phyloP scores from a whole-genome alignment of 1,140 invertebrate genomes.

The Lutraria rhynchaena region DNA sequence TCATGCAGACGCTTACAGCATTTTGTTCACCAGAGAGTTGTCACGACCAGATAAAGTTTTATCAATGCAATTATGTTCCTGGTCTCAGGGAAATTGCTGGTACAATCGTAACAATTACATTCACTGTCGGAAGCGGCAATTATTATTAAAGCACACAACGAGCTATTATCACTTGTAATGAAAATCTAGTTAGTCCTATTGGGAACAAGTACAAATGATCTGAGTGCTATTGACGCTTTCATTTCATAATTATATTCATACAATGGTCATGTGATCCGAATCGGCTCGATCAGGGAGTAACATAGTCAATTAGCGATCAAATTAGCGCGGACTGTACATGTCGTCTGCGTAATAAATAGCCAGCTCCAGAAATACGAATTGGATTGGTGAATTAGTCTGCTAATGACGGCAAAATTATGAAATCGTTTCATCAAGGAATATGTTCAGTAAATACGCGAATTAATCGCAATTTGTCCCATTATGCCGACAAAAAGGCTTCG shows the following conservation, averaged over 20 bases:
- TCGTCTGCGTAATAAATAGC: conserved; percentile 42
- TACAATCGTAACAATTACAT: conserved; percentile 55
- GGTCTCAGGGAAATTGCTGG: conserved; percentile 8
- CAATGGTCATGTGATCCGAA: conserved; percentile 57
- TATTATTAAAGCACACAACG: conserved; percentile 53
- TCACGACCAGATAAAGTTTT: conserved; percentile 31
- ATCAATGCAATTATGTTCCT: conserved; percentile 31
- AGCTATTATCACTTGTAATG: conserved; percentile 56
- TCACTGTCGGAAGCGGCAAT: conserved; percentile 36
- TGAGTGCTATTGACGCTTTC: conserved; percentile 58
- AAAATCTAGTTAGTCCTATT: conserved; percentile 58
- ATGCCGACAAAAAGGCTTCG: no score
- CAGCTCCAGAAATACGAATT: conserved; percentile 1
- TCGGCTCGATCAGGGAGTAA: conserved; percentile 46
- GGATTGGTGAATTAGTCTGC: conserved; percentile 49
- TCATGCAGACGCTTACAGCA: no score
- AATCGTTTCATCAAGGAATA: conserved; percentile 1
- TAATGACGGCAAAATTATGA: conserved; percentile 30
- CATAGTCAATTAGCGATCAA: conserved; percentile 50
- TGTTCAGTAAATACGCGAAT: no score
- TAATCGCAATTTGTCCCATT: no score
- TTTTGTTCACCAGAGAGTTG: background rate
- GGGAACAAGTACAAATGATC: conserved; percentile 28
- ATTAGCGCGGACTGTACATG: conserved; percentile 32
- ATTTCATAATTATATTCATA: conserved; percentile 59